Base-by-base conservation (phyloP, 2,888 invertebrate genomes). In the Meiosimyza decipiens region DNA sequence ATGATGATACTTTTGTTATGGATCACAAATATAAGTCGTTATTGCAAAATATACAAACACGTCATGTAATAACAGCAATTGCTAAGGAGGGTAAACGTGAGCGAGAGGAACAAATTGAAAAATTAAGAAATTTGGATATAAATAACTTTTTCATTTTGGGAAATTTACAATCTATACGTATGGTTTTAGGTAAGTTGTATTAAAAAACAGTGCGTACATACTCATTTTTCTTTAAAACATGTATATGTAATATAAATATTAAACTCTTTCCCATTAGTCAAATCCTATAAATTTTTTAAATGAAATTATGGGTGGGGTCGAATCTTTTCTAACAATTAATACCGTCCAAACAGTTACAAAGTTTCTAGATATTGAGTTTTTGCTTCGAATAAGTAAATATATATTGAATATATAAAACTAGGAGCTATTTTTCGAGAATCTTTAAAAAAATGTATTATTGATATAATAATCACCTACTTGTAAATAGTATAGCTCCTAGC, bases 11-110 rank as follows among this genome's bases (percentile, higher is more conserved):
- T 54, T 97, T 96, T 83, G 94, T 95, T 13, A 95, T 97, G 94
- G 95, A 96, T 82, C 95, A 97, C 88, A 96, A 97, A 86, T 97
- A 96, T 87, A 96, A 96, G 86, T 94, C 95, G 12, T 87, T 97
- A 11, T 88, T 97, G 52, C 92, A 95, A 86, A 97, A 97, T 84
- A 93, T 97, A 71, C 95, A 96, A 7, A 95, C 96, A 0, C 90
- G 97, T 12, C 97, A 97, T 86, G 92, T 97, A 1, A 96, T 97
- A 75, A 92, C 93, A 5, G 89, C 89, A 51, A 88, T 90, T 73
- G 89, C 91, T 77, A 91, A 90, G 75, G 90, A 90, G 75, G 84
- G 85, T 2, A 83, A 84, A 1, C 82, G 87, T 6, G 90, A 90
- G 77, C 84, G 87, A 11, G 90, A 90, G 78, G 89, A 89, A 0